A percentile compares a stretch with the other conserved stretches of the same genome.
Conservation (phyloP, 2,888 invertebrate species). For the Drepanosiphum platanoidis region DNA sequence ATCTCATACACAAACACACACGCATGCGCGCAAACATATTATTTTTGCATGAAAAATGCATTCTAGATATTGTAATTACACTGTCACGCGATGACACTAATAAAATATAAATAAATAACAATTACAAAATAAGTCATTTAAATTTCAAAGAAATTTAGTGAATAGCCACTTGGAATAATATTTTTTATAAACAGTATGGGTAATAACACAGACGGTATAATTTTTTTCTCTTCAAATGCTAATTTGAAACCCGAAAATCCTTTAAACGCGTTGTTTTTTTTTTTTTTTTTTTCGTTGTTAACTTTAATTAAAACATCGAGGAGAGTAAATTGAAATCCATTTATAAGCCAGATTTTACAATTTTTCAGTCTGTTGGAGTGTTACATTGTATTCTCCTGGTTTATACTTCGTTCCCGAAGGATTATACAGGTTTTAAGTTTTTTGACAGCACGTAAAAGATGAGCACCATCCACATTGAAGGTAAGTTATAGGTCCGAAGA, state of each 20-base stretch:
- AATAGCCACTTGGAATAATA: background rate
- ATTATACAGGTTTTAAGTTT: background rate
- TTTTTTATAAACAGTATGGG: background rate
- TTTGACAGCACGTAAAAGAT: background rate
- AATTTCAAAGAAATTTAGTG: background rate
- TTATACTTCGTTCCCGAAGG: background rate
- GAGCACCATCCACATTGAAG: background rate
- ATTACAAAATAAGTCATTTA: background rate
- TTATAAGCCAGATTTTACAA: background rate
- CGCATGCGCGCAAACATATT: no score
- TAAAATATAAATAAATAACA: no score
- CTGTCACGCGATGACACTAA: no score
- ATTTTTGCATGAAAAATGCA: no score
- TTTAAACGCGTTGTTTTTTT: background rate
- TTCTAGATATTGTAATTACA: no score
- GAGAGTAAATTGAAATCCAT: background rate
- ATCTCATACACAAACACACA: no score
- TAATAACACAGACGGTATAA: background rate
- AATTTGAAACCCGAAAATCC: background rate
- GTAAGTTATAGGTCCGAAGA: background rate
- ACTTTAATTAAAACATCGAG: slow-evolving; percentile 18
- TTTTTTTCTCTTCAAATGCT: background rate
- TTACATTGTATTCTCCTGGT: background rate
- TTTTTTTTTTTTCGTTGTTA: background rate
- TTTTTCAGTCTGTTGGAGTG: background rate